Evolutionary conservation across 2,113 vertebrate genomes (phyloP), one percentile per base, ranked within the genome.

Genomic region (Morone saxatilis): DNA sequence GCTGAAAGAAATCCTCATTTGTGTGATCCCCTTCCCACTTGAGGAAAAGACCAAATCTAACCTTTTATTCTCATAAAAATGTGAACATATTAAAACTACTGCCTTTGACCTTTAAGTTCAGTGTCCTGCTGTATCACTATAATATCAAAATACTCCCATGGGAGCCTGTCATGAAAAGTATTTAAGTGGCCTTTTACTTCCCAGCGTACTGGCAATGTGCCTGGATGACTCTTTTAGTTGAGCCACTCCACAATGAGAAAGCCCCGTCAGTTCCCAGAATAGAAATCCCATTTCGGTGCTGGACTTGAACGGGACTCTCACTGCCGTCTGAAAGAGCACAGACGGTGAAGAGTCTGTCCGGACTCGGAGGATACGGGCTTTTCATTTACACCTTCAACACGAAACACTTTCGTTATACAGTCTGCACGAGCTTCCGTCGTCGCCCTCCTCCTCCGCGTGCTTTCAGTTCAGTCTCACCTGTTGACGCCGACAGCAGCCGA

Each of bases 391-490:
- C 60, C 36, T 19, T 0, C 7, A 56, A 36, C n/a, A n/a, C 41
- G 2, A 19, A 16, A 17, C 54, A 31, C 51, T 71, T 67, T 13
- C 63, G 36, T 54, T 31, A 31, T 4, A 31, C 36, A 38, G 59
- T 73, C 71, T 6, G 51, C 50, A 5, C 65, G 76, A 77, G 75
- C 76, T 81, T 57, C 54, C 78, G 38, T 41, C 76, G 45, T 72
- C 51, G 0, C 71, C 60, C 53, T 67, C 65, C 61, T 71, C 62
- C 85, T 68, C 70, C 87, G 45, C 85, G 38, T 68, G 88, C 74
- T 69, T 56, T 62, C 65, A 72, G 20, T 45, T 66, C 78, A 54
- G 4, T 57, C 86, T 92, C 91, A 94, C 94, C 92, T 95, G 94
- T 91, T 88, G 89, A 84, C 85, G 65, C 76, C 70, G 83, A 78